Base-by-base conservation (phyloP, 2,888 invertebrate genomes). In the Anorthoa munda region DNA sequence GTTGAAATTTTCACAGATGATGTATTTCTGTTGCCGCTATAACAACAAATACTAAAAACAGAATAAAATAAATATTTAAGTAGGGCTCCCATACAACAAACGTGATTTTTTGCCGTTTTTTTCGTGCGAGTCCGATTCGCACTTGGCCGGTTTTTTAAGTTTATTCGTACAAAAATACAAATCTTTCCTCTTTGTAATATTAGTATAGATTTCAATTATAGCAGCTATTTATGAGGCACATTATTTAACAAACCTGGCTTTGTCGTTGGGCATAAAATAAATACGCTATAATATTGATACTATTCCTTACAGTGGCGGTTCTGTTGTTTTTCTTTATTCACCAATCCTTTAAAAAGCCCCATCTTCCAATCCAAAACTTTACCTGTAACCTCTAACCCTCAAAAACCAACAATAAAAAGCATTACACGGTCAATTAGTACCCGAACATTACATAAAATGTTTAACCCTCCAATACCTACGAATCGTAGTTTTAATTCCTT, bases 401-500 rank as follows among this genome's bases (percentile, higher is more conserved):
- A 72, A 78, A 72, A 66, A 59, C 56, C 21, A 66, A 86, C 85
- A 89, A 85, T 88, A 87, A 89, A 88, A 88, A 88, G 72, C 87
- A 92, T 93, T 92, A 90, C 92, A 94, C 92, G 93, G 93, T 88
- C 90, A 90, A 94, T 95, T 93, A 91, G 87, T 84, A 87, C 74
- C 75, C 75, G 75, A 77, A 86, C 83, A 86, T 93, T 88, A 92
- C 91, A 93, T 94, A 93, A 94, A 94, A 89, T 91, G 89, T 87
- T 91, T 91, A 93, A 91, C 93, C 93, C 92, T 87, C 86, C 84
- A 89, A 90, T 91, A 89, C 88, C 86, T 88, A 90, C 89, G 87
- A 90, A 90, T 90, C 85, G 88, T 81, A 93, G 90, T 93, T 94
- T 94, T 94, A 94, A 94, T 95, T 95, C 93, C 83, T 90, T 86